Evolutionary conservation across 1,140 invertebrate genomes (phyloP).

Genomic region (Zaprionus nigranus): DNA sequence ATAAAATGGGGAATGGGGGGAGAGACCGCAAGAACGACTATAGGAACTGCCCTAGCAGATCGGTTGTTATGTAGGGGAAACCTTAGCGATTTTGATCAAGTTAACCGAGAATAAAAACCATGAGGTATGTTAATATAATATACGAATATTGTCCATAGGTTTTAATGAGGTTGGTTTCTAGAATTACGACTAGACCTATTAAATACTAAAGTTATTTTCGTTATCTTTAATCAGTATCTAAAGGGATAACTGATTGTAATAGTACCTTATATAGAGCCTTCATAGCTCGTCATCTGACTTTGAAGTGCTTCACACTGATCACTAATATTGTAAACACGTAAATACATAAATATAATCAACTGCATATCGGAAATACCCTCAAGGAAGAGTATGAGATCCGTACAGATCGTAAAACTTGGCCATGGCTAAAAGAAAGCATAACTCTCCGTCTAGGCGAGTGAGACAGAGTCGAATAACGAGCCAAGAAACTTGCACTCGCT

Average conservation of each 20-base stretch:
- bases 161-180: too few species aligned
- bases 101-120: not conserved
- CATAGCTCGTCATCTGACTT: not conserved
- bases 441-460: constrained; percentile 55
- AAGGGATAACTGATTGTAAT: not conserved
- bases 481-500: constrained; percentile 77
- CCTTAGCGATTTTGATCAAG: not conserved
- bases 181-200: too few species aligned
- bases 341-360: not conserved
- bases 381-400: not conserved
- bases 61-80: not conserved
- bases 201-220: too few species aligned
- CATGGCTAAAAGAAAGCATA: constrained; percentile 78
- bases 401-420: constrained; percentile 70
- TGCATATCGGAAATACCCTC: not conserved
- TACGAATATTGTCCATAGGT: too few species aligned
- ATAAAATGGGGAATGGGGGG: not conserved
- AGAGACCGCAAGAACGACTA: not conserved
- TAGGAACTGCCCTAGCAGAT: not conserved
- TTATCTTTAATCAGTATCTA: not conserved
- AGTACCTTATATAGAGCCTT: not conserved
- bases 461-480: constrained; percentile 53
- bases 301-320: not conserved
- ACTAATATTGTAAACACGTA: not conserved
- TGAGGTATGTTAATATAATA: not conserved